Evolutionary conservation across 2,797 vertebrate species (phyloP), one percentile per base, ranked within the genome.

Genomic region (Rhynchotus rufescens): DNA sequence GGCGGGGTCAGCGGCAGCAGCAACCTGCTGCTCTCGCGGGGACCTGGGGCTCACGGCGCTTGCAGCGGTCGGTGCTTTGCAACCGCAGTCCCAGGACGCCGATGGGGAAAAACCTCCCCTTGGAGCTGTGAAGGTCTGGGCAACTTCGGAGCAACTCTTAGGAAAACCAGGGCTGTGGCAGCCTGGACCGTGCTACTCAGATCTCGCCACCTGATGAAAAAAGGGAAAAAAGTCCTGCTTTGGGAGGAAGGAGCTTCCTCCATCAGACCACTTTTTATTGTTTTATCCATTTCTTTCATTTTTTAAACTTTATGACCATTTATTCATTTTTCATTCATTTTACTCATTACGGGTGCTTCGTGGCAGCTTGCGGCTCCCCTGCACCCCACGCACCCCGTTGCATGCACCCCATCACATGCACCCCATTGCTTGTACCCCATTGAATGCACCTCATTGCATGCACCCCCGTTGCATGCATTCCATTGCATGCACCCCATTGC

Each of bases 21-120:
- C 7, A 20, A 25, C 36, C 61, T n/a, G 57, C 44, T 1, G 5
- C 36, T 1, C 0, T 19, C 4, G 15, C 13, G 9, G 52, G 52
- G 52, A 22, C 38, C 61, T 21, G 51, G 25, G 1, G 8, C 42
- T 1, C 0, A 9, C 4, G 1, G 40, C 8, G 2, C 15, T 52
- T 16, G 5, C 44, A 9, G 6, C 14, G 1, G 6, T 42, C 65
- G 15, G 19, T 4, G 10, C 36, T 83, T 56, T 20, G 21, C 4
- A 12, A 57, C 32, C 22, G 25, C 2, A 6, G 62, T 12, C 36
- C 49, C 32, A 52, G 57, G 69, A 64, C 32, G 36, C 7, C 5
- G 34, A 9, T 4, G 19, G 45, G 16, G 32, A 65, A 51, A 60
- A 28, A 25, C 15, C 9, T 65, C 11, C 26, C n/a, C 34, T 13